phyloP scores from a whole-genome alignment of 2,888 invertebrate species.

The Oxycera nigricornis region DNA sequence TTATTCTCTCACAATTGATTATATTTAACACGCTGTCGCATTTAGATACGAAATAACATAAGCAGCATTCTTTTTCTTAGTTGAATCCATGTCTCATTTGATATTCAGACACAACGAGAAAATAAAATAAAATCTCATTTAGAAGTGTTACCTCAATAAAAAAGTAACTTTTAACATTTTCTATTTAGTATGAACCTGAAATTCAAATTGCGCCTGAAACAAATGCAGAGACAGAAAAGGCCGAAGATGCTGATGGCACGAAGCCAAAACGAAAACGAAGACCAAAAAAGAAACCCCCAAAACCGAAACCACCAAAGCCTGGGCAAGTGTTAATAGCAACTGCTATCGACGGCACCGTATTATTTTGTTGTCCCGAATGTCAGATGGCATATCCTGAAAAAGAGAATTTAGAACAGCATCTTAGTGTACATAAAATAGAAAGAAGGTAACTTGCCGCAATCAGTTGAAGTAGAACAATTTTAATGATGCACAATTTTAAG shows the following conservation, averaged over 20 bases:
- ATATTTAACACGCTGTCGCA: background rate
- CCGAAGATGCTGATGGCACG: constrained; percentile 52
- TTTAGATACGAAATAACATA: background rate
- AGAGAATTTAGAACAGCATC: constrained; percentile 77
- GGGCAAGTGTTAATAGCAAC: constrained; percentile 80
- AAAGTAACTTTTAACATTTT: background rate
- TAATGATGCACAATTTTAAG: constrained; percentile 15
- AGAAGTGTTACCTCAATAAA: background rate
- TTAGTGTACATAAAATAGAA: constrained; percentile 81
- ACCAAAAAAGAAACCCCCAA: constrained; percentile 80
- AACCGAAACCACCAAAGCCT: constrained; percentile 79
- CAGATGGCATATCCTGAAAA: constrained; percentile 83
- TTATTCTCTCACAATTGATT: background rate
- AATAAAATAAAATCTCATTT: too few relatives aligned
- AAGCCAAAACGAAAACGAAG: constrained; percentile 69
- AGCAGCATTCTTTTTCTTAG: too few relatives aligned
- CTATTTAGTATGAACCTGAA: constrained; percentile 58
- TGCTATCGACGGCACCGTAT: constrained; percentile 75
- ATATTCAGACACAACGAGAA: too few relatives aligned
- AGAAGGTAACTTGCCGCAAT: constrained; percentile 61
- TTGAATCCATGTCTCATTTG: too few relatives aligned
- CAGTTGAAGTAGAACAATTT: background rate
- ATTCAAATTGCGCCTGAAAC: constrained; percentile 60
- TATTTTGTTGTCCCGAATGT: constrained; percentile 83
- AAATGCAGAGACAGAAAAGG: constrained; percentile 54